Conservation (phyloP, 2,888 invertebrate species). For the Ornithoptera priamus region DNA sequence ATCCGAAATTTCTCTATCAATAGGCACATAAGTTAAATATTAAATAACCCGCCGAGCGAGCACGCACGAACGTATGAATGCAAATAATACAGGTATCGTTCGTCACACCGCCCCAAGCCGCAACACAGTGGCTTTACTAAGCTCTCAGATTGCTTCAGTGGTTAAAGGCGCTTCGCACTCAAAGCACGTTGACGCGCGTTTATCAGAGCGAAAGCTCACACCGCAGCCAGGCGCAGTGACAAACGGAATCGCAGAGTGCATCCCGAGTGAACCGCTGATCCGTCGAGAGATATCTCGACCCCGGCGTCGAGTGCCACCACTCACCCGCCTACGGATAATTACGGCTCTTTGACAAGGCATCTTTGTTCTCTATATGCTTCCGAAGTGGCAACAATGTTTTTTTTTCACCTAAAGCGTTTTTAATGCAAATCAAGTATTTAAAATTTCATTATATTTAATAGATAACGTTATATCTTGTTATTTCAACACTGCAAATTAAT, state of each 20-base stretch:
- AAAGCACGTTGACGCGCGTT: constrained; percentile 75
- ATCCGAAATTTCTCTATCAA: neutral
- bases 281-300: constrained; percentile 75
- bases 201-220: constrained; percentile 71
- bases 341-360: constrained; percentile 68
- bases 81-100: constrained; percentile 4
- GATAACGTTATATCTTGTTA: neutral
- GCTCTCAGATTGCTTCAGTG: constrained; percentile 50
- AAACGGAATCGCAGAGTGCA: constrained; percentile 78
- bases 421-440: neutral
- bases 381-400: constrained; percentile 59
- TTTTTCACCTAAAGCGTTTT: constrained; percentile 31
- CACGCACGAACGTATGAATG: neutral
- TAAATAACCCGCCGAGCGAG: neutral
- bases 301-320: constrained; percentile 72
- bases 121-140: constrained; percentile 38
- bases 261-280: constrained; percentile 76
- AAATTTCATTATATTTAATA: neutral
- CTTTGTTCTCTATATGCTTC: constrained; percentile 56
- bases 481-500: neutral
- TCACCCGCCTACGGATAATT: constrained; percentile 73
- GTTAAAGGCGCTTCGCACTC: constrained; percentile 62
- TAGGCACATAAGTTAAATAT: neutral
- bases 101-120: constrained; percentile 27
- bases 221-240: constrained; percentile 70